Evolutionary conservation across 30 jellyfish, hydroid and myxozoan species (phyloP).

Genomic region (Aurelia sp.): DNA sequence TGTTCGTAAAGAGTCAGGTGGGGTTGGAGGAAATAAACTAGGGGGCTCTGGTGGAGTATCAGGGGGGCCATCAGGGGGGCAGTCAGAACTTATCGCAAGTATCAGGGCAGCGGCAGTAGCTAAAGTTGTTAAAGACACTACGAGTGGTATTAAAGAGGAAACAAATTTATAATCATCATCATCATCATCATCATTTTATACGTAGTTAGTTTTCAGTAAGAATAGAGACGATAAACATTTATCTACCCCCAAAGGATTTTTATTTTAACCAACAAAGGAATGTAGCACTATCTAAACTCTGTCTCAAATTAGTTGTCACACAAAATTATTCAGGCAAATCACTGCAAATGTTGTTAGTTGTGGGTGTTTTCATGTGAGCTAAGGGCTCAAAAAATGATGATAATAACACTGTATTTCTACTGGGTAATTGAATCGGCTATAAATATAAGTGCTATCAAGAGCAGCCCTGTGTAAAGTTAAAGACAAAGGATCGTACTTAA

Average conservation of each 20-base stretch:
- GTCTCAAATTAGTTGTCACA: too few species aligned
- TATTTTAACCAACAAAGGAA: constrained; percentile 24
- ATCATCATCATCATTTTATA: not conserved
- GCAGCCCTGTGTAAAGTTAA: too few species aligned
- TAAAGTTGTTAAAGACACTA: constrained; percentile 48
- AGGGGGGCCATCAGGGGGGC: constrained; percentile 15
- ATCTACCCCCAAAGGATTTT: not conserved
- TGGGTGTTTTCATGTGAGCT: too few species aligned
- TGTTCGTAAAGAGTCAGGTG: constrained; percentile 33
- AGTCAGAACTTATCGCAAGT: constrained; percentile 87
- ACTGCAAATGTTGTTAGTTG: too few species aligned
- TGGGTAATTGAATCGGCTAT: too few species aligned
- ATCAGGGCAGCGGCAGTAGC: constrained; percentile 96
- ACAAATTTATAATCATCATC: constrained; percentile 38
- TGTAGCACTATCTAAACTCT: not conserved
- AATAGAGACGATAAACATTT: constrained; percentile 18
- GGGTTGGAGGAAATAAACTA: constrained; percentile 2
- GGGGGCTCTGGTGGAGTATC: not conserved
- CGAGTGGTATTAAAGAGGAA: constrained; percentile 53
- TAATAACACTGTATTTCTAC: too few species aligned
- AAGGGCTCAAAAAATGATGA: too few species aligned
- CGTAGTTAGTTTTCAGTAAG: constrained; percentile 2
- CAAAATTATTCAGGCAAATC: too few species aligned
- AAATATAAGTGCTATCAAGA: too few species aligned
- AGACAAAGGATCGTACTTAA: too few species aligned